Percentiles rank a stretch among this genome's conserved stretches.
phyloP scores from a whole-genome alignment of 2,888 invertebrate species.

The Scrobipalpa costella region DNA sequence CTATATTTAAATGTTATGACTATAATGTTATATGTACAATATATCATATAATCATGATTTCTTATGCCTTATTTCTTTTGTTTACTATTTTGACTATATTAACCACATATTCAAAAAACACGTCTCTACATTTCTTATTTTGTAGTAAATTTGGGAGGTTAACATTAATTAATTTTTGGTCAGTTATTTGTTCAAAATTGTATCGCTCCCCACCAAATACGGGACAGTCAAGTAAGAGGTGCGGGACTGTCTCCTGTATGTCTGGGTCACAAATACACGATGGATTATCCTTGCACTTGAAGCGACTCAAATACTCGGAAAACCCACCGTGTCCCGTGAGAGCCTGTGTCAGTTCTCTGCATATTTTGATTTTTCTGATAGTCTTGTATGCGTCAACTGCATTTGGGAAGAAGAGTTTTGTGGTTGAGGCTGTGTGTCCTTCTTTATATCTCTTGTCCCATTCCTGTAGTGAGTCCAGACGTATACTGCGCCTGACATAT shows the following conservation, averaged over 20 bases:
- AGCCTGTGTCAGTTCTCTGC: no score
- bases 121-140: no score
- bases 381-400: conserved; percentile 6
- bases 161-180: no score
- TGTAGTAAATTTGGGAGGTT: no score
- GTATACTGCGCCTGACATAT: conserved; percentile 13
- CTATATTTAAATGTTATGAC: not conserved
- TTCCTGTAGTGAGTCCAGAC: not conserved
- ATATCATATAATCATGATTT: no score
- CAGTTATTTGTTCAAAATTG: not conserved
- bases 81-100: no score
- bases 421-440: not conserved
- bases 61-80: no score
- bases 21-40: no score
- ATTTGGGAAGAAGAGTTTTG: conserved; percentile 20
- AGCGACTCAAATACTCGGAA: no score
- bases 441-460: conserved; percentile 24
- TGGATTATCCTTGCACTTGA: conserved; percentile 27
- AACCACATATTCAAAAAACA: no score
- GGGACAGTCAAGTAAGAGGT: conserved; percentile 15
- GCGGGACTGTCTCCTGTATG: not conserved
- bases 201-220: not conserved
- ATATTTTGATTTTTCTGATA: no score
- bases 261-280: conserved; percentile 26
- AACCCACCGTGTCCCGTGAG: no score